Base-by-base conservation (phyloP, 2,888 invertebrate genomes). In the Leptopilina myrica region DNA sequence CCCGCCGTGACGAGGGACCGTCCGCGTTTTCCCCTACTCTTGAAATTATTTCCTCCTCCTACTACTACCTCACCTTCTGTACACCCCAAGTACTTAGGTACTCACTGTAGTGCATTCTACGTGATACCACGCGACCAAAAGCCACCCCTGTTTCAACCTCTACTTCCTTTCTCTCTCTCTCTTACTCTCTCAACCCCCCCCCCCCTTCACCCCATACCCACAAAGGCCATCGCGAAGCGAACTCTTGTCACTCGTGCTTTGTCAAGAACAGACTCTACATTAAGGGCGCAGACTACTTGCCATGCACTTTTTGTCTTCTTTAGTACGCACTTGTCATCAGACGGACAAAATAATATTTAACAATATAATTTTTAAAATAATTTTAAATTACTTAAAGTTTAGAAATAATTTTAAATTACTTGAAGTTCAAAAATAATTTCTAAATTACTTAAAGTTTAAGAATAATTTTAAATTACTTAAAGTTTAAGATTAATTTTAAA, bases 11-110 rank as follows among this genome's bases (percentile, higher is more conserved):
- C 59, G 65, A 46, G 64, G 65, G 65, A 53, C 62, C 49, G 15
- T 64, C 76, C 76, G 26, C 65, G 65, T 59, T 77, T 77, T 66
- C 77, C 77, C 77, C 77, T 43, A 56, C 77, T 59, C 49, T 53
- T 73, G n/a, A n/a, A 73, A 69, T 20, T 49, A 49, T 49, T 49
- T 49, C 49, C 49, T 49, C 53, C 33, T 49, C 1, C 73, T n/a
- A 9, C 12, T 8, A 33, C 14, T 56, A 14, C 33, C 33, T 73
- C 53, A 33, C 73, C 73, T 26, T 53, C 33, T 69, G 26, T 49
- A 69, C 62, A 49, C 69, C 49, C 69, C 69, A 53, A 69, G 69
- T 69, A 53, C 69, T 69, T 69, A 14, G 53, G 26, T 20, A 56
- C 73, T 56, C 73, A 33, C 33, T n/a, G 69, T 14, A 56, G 53